A percentile compares a stretch with the other conserved stretches of the same genome.
These are phyloP conservation scores for Leuciscus waleckii DNA, from an alignment of 2,797 vertebrate genomes.

Conservation along the genomic window DNA sequence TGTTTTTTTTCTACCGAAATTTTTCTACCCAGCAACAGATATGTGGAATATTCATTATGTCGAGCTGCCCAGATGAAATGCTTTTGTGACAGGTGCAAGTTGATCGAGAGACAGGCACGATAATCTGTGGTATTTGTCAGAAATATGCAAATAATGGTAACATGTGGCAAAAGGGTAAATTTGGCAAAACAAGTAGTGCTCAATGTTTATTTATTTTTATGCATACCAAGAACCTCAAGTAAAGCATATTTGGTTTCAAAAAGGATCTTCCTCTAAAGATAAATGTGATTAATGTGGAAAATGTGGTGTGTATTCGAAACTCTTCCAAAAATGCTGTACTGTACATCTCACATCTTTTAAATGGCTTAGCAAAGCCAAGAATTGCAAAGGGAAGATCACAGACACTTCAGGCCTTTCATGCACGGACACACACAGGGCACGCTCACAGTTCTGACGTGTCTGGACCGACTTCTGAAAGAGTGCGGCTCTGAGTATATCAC, in stretches of 20 bases:
- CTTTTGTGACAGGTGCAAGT: background rate
- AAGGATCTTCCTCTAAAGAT: slow-evolving; percentile 10
- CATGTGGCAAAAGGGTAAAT: background rate
- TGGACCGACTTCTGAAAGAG: slow-evolving; percentile 48
- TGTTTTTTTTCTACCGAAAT: background rate
- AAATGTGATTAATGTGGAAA: slow-evolving; percentile 27
- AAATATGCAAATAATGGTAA: background rate
- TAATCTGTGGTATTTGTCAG: background rate
- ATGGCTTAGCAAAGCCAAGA: slow-evolving; percentile 16
- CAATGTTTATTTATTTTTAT: background rate
- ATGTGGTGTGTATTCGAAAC: background rate
- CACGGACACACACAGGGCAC: slow-evolving; percentile 34
- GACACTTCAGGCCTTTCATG: slow-evolving; percentile 50
- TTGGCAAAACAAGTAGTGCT: background rate
- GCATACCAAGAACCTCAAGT: slow-evolving; percentile 4
- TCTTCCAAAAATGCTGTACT: slow-evolving; percentile 25
- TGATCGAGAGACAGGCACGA: background rate
- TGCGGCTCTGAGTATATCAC: slow-evolving; percentile 2
- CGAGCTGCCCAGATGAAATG: background rate
- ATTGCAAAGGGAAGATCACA: slow-evolving; percentile 48
- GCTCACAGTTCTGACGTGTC: slow-evolving; percentile 23
- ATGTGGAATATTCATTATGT: background rate
- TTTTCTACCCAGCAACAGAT: background rate
- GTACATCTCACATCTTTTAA: slow-evolving; percentile 31
- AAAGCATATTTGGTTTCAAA: slow-evolving; percentile 7